Base-by-base conservation (phyloP, 2,888 invertebrate genomes). In the Stratiomys singularior region DNA sequence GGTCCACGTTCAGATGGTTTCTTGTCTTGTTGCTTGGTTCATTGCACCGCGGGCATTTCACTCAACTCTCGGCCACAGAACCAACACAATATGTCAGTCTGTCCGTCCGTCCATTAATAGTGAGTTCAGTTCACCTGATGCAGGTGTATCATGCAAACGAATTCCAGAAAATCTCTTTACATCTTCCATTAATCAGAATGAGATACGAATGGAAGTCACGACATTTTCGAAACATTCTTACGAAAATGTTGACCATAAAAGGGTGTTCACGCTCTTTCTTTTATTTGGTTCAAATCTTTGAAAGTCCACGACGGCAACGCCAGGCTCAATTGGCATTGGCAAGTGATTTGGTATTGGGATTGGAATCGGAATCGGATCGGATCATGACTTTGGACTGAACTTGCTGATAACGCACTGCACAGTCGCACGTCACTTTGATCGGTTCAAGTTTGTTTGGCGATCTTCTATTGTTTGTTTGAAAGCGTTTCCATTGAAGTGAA, bases 201-300 rank as follows among this genome's bases (percentile, higher is more conserved):
- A 74, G 74, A 74, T 74, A 74, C 58, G 74, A 74, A 74, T 74
- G 74, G 74, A 74, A 74, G 74, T 74, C 74, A 74, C 74, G 74
- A 74, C 74, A 74, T 74, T 74, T 58, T 74, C 74, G 60, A 74
- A 74, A 37, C 44, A 58, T 28, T 74, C 37, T 74, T 30, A 30
- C 44, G 9, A 47, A 69, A 58, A 74, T 37, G 37, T 25, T 37
- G n/a, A 7, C 74, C 56, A 56, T 72, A 56, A 72, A 72, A 25
- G 46, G 56, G 37, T 28, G 25, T 71, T 71, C 71, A 71, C 71
- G 71, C 71, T 71, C 28, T 71, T 71, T 64, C 64, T 64, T 64
- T 23, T 15, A 64, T 64, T 64, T n/a, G 15, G 64, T 28, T 30
- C 30, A 30, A 60, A 64, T 64, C 30, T 15, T 15, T 30, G 28